Base-by-base conservation (phyloP, 2,797 vertebrate genomes). In the Pantherophis alleghaniensis region DNA sequence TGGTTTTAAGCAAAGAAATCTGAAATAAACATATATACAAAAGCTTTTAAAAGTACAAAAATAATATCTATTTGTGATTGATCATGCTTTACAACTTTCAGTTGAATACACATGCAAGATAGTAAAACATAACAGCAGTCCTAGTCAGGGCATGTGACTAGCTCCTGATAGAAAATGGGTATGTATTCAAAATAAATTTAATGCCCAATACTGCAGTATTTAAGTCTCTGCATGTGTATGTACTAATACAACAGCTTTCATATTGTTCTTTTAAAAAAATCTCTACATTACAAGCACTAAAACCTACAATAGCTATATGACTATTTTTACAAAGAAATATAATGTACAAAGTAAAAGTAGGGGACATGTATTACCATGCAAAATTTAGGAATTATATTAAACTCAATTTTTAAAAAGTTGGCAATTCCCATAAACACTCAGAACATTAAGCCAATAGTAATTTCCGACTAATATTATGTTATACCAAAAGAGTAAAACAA, bases 301-400 rank as follows among this genome's bases (percentile, higher is more conserved):
- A 97, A 96, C 89, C 95, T 94, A 96, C 0, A 0, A 95, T 90
- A 95, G 61, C 95, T 96, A 90, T 94, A 4, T 96, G 96, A 95
- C 96, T 97, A 96, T 91, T 96, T 94, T 94, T 92, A 97, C 95
- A 97, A 97, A 69, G 96, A 96, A 97, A 97, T 94, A 91, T 96
- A 97, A 98, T 98, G 96, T 98, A 98, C 97, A 97, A 97, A 97
- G 94, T 91, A 97, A 95, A 97, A 97, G 97, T 96, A 96, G 95
- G 92, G 42, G 96, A 97, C 94, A 96, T 91, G 96, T 96, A 97
- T 93, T 94, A 95, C 96, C 97, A 98, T 98, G 97, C 97, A 96
- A 0, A 95, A 96, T 93, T 96, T 97, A 97, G 97, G 96, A 97
- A 93, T 90, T 96, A 97, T 96, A 97, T 93, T 92, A 97, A 96